Evolutionary conservation across 2,113 vertebrate genomes (phyloP), one percentile per base, ranked within the genome.

Genomic region (Progne subis): DNA sequence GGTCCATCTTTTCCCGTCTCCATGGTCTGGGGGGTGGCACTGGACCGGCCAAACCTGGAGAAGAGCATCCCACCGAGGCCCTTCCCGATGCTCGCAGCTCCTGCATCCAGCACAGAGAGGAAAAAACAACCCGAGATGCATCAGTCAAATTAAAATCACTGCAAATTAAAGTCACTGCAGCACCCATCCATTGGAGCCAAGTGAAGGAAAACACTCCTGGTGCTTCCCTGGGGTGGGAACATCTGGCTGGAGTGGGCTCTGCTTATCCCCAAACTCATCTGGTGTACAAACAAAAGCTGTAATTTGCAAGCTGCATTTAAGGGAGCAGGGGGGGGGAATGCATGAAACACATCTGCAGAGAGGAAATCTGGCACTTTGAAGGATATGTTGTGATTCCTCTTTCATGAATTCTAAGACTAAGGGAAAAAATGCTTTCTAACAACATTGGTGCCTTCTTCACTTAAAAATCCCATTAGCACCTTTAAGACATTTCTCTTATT

Each of bases 51-150:
- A 91, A 99, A 99, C 34, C 99, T 98, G 0, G 99, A 99, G 92
- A 99, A 99, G 24, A 99, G 96, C 97, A 99, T 99, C 84, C 99
- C 99, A 14, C 99, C 99, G 1, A 99, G 99, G 88, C 99, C 99
- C 91, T 99, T 99, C 44, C 99, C 99, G 14, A 99, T 99, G 95
- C 99, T 99, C 0, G 99, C 99, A 13, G 99, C 99, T 72, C 99
- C 99, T 99, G 93, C 8, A 28, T n/a, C 43, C 47, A 52, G 63
- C 39, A 94, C 2, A 28, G 47, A 75, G 39, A 82, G 12, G 20
- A 14, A 25, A 8, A 16, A 19, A 8, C 59, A 14, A 10, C 44
- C 32, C 41, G 29, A 18, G 69, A 13, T 39, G 6, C 31, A 81
- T 94, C 55, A 94, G 74, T 68, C 52, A 65, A 76, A 82, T 79